Evolutionary conservation across 2,113 vertebrate genomes (phyloP), one percentile per base, ranked within the genome.

Genomic region (Mus spicilegus): DNA sequence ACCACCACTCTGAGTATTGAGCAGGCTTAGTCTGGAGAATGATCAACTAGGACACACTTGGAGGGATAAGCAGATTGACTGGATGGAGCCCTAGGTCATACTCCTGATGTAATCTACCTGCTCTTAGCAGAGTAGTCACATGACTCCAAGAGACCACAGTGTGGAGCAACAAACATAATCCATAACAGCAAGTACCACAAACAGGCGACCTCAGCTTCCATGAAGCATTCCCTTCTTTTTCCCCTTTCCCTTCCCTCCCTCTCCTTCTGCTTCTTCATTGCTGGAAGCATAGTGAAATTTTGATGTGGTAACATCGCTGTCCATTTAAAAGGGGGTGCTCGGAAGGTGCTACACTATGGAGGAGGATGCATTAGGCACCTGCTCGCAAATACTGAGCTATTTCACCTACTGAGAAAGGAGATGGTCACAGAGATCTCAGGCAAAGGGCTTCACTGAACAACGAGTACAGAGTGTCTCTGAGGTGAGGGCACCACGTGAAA

Each of bases 331-430:
- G 20, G n/a, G 42, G 17, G 24, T 17, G 39, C 54, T 42, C 4
- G 76, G 30, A 13, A 1, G 0, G 8, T 1, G 11, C 2, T 36
- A 5, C 30, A 14, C 1, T 30, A 10, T 19, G 1, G 1, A 63
- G 20, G 17, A 36, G 30, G 80, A 61, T 26, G 54, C 20, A 36
- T 30, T 36, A 30, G 17, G 1, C 12, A 11, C 54, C 61, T 36
- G 28, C 33, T 80, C 58, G 7, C 63, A 93, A 92, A 54, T 39
- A 67, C 1, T 51, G 49, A 51, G 30, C 54, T 17, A 1, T 33
- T 90, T 39, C 22, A 8, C 36, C 16, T n/a, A 4, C 20, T 51
- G 1, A 6, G 51, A 58, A 84, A n/a, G 49, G 12, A 7, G 28
- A 5, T 36, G 12, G 10, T 10, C 0, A 36, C 73, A 36, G 56